Percentiles rank a stretch among this genome's conserved stretches.
Evolutionary conservation across 2,888 invertebrate genomes (phyloP).

Genomic region (Ptilodon capucinus): DNA sequence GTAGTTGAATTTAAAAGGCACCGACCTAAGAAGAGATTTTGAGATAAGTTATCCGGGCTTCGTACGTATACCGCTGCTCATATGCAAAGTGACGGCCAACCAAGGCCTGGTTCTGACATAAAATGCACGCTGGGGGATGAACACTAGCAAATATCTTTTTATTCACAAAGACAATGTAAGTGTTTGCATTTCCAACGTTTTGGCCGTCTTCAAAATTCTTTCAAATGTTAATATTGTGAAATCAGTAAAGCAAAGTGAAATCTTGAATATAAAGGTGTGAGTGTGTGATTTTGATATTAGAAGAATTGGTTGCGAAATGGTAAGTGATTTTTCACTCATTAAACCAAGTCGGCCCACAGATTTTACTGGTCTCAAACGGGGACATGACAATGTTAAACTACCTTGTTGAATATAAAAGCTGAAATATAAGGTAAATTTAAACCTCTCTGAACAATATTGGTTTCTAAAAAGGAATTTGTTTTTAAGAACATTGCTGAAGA

Average conservation of each 20-base stretch:
- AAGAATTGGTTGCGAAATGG: too few relatives aligned
- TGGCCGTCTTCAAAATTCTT: background rate
- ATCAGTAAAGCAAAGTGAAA: too few relatives aligned
- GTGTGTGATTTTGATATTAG: too few relatives aligned
- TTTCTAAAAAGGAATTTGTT: too few relatives aligned
- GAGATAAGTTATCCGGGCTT: conserved; percentile 54
- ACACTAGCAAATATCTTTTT: conserved; percentile 17
- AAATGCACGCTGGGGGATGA: conserved; percentile 38
- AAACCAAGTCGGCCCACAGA: too few relatives aligned
- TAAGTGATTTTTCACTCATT: too few relatives aligned
- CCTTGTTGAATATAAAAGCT: too few relatives aligned
- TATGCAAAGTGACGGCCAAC: conserved; percentile 48
- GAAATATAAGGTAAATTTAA: too few relatives aligned
- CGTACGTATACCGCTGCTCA: conserved; percentile 36
- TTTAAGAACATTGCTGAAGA: too few relatives aligned
- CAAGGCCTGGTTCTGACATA: conserved; percentile 37
- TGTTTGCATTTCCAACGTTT: conserved; percentile 5
- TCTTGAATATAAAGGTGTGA: background rate
- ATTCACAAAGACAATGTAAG: conserved; percentile 24
- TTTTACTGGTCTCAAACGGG: too few relatives aligned
- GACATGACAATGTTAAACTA: too few relatives aligned
- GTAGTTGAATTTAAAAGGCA: conserved; percentile 53
- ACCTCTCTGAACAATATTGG: too few relatives aligned
- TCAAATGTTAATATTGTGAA: background rate
- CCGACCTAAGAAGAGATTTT: conserved; percentile 45